Evolutionary conservation across 2,888 invertebrate species (phyloP).

Genomic region (Bedellia somnulentella): DNA sequence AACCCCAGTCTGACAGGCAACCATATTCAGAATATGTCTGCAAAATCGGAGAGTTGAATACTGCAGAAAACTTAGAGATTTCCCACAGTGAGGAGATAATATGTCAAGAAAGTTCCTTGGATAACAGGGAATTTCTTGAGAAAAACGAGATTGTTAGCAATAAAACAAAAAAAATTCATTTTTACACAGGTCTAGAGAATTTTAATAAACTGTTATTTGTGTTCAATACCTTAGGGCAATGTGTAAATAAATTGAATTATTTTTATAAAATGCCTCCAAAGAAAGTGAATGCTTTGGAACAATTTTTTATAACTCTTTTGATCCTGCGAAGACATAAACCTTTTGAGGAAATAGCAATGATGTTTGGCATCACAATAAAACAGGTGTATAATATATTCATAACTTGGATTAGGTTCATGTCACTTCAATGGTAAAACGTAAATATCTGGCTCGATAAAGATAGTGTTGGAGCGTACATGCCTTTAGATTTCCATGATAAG

Average conservation of each 20-base stretch:
- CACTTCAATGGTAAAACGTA: conserved; percentile 1
- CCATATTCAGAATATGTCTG: too few relatives aligned
- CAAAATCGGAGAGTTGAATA: too few relatives aligned
- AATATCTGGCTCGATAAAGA: background rate
- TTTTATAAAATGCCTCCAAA: background rate
- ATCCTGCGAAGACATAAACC: background rate
- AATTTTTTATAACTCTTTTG: background rate
- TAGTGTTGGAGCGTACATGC: conserved; percentile 1
- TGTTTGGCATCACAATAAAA: conserved; percentile 1
- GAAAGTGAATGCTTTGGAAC: background rate
- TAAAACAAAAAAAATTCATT: background rate
- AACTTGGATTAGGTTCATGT: conserved; percentile 3
- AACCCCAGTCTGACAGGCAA: too few relatives aligned
- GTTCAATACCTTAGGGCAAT: background rate
- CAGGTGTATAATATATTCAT: conserved; percentile 1
- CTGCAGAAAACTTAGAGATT: too few relatives aligned
- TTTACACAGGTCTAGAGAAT: conserved; percentile 1
- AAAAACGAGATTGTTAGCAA: too few relatives aligned
- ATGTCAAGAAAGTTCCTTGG: too few relatives aligned
- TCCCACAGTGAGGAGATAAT: too few relatives aligned
- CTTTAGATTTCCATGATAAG: background rate
- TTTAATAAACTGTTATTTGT: conserved; percentile 1
- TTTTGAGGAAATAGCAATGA: conserved; percentile 2
- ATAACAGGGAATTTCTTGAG: too few relatives aligned
- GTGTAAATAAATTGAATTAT: background rate